Evolutionary conservation across 2,888 invertebrate species (phyloP), one percentile per base, ranked within the genome.

Genomic region (Pachycephus smyrnensis): DNA sequence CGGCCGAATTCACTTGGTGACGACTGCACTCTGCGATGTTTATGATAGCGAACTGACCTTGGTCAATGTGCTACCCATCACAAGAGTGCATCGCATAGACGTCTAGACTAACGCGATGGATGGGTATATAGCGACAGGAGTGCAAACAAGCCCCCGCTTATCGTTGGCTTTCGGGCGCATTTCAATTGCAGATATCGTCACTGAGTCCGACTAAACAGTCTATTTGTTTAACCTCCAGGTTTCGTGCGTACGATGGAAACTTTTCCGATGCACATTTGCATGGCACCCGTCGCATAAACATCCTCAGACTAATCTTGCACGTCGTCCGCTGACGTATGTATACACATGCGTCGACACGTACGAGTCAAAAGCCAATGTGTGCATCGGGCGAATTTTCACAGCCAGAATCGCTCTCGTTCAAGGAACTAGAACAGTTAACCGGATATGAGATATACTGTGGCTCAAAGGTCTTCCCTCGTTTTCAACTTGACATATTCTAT

Each of bases 221-320:
- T 55, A 55, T 55, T 55, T 55, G 40, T 55, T 55, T 55, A 55
- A 55, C 40, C 40, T 55, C 40, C 40, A 55, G 40, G 40, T 55
- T 55, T 55, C 40, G 40, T 55, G 40, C 40, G 40, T 55, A 55
- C 23, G 40, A 55, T 55, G 40, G 40, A 55, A 55, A 55, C 40
- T 55, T 55, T 55, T 81, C 77, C 78, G 76, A 73, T 81, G 80
- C 78, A 81, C 75, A 83, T 84, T 84, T 84, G 82, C 83, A 83
- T 83, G 79, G 75, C 79, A 76, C 73, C 68, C 76, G 80, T 77
- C 79, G 80, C 81, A 80, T 79, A 82, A 84, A 79, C 80, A 82
- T 83, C 78, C 81, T 76, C 82, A 82, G 84, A 83, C 84, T 84
- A 84, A 84, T 83, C 83, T 81, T 79, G 76, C 73, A 79, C 23